These are phyloP conservation scores for Moxostoma hubbsi DNA, from an alignment of 2,797 vertebrate species.

Conservation along the genomic window DNA sequence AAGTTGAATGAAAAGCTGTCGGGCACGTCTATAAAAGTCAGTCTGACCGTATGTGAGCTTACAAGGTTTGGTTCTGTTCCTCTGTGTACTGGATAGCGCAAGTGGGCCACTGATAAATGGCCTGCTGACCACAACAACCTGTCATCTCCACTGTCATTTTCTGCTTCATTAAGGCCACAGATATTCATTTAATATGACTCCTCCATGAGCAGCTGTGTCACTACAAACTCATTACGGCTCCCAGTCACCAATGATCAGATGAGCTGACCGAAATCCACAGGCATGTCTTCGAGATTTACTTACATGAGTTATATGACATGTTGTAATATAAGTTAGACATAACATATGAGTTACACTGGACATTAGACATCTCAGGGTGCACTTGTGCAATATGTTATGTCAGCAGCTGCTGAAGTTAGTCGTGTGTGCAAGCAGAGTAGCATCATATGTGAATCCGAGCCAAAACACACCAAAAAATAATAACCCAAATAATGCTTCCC, in stretches of 20 bases:
- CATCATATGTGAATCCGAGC: background rate
- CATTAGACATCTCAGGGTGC: background rate
- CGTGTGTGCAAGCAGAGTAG: background rate
- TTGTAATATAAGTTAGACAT: constrained; percentile 20
- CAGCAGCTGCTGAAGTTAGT: constrained; percentile 13
- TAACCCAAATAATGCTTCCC: no score
- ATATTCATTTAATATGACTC: constrained; percentile 75
- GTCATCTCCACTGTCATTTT: constrained; percentile 73
- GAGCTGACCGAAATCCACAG: background rate
- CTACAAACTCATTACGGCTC: constrained; percentile 73
- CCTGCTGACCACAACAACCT: constrained; percentile 71
- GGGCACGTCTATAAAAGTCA: background rate
- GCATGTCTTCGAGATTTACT: constrained; percentile 21
- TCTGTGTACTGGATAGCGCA: background rate
- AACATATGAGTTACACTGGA: background rate
- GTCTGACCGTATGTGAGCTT: background rate
- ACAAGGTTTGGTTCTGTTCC: background rate
- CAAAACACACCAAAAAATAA: background rate
- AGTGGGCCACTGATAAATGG: constrained; percentile 57
- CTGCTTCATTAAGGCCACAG: constrained; percentile 71
- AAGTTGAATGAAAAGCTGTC: constrained; percentile 1
- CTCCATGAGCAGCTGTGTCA: constrained; percentile 69
- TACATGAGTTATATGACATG: constrained; percentile 11
- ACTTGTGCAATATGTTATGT: background rate
- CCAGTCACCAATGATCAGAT: constrained; percentile 25